Base-by-base conservation (phyloP, 2,113 vertebrate genomes). In the Xiphias gladius region DNA sequence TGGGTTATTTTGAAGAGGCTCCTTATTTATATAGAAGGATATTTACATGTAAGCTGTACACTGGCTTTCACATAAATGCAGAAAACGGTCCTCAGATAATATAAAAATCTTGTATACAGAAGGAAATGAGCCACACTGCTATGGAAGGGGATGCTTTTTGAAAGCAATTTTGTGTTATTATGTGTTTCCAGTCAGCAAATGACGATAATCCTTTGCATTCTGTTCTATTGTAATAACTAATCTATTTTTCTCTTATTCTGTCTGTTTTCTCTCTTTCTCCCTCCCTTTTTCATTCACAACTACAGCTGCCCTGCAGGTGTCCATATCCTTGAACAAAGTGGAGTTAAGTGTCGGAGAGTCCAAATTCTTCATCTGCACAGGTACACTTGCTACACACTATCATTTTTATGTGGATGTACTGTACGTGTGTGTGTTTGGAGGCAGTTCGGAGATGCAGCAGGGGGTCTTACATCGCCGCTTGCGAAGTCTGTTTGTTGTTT, bases 331-430 rank as follows among this genome's bases (percentile, higher is more conserved):
- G 91, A 98, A 96, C 93, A 99, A 99, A 96, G 98, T 98, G 92
- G 97, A 99, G 91, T 95, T 99, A 82, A 99, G 98, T 76, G 98
- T 99, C 37, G 98, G 98, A 43, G 98, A 99, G 94, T 99, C 98
- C 79, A 99, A 99, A 94, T 99, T 99, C 95, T 99, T 99, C 96
- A 99, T 97, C 79, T 99, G 98, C 86, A 99, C 98, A 96, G 98
- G 98, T 99, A 96, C 57, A 89, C 10, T 59, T 5, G 2, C 28
- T 4, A 50, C 64, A 10, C 58, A 11, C 10, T 59, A 14, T 52
- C 58, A 5, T 11, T 30, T 71, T 26, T 30, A 7, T 77, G 59
- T 82, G 66, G 9, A 22, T 72, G 64, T 46, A 30, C 28, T 54
- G 22, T 64, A 1, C 50, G 32, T 62, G 24, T 72, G 58, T 82